Base-by-base conservation (phyloP, 2,113 vertebrate genomes). In the Oncorhynchus nerka region DNA sequence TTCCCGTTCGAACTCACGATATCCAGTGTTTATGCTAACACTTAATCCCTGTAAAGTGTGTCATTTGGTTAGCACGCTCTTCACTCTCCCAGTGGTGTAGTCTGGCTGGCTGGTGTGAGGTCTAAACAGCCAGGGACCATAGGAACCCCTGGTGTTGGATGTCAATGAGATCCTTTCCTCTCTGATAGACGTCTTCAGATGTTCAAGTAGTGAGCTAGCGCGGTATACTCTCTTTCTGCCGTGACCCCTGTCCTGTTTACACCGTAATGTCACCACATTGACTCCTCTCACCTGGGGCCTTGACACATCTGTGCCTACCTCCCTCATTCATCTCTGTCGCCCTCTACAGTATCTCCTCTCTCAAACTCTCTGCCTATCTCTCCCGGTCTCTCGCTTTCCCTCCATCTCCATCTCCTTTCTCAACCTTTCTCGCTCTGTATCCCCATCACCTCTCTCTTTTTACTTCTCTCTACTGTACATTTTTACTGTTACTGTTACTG, bases 91-190 rank as follows among this genome's bases (percentile, higher is more conserved):
- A 82, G 89, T 83, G 85, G 89, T 80, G 86, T 86, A 81, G 76
- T 83, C 81, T 85, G 76, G 83, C 82, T 86, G 84, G 84, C 82
- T 86, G 83, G 86, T 85, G 87, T 89, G 89, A 90, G 90, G 87
- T 89, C 91, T 88, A 89, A 81, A 89, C 90, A 88, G 89, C 87
- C 90, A 92, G 90, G 88, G 90, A 22, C 5, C 13, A n/a, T n/a
- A n/a, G 59, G 59, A 62, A 62, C 59, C 84, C 86, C 76, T 83
- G 39, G 81, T 83, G 85, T 73, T 84, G 71, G 69, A 79, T 90
- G 93, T 91, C 92, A 91, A 92, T 86, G 87, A 89, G 90, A 90
- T 92, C 88, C 90, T 88, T 94, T 94, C 90, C 87, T 94, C 88
- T 81, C 13, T 55, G 51, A 55, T 15, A 26, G 26, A 26, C 26